phyloP scores from a whole-genome alignment of 92 coral and sea anemone species.

The Zoanthus sociatus region DNA sequence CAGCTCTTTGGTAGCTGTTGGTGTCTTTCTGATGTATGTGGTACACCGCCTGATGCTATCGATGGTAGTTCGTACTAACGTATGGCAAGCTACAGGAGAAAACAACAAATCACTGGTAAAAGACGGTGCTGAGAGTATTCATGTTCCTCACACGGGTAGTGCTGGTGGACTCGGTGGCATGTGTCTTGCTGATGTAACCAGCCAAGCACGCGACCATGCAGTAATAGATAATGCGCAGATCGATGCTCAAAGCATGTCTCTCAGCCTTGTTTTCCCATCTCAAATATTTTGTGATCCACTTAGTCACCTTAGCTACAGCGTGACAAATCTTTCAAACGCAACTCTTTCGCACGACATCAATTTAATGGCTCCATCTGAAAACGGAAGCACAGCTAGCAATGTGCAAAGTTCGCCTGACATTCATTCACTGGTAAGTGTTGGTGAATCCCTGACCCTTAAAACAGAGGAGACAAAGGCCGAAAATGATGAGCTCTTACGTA shows the following conservation, averaged over 20 bases:
- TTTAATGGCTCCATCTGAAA: conserved; percentile 30
- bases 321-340: conserved; percentile 12
- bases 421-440: conserved; percentile 8
- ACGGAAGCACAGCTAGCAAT: conserved; percentile 9
- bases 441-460: neutral
- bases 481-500: conserved; percentile 32
- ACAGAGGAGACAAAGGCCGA: conserved; percentile 2
- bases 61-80: neutral
- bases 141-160: neutral
- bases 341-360: conserved; percentile 27
- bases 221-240: neutral
- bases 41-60: conserved; percentile 76
- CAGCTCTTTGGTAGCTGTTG: conserved; percentile 62
- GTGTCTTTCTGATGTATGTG: conserved; percentile 69
- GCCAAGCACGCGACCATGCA: conserved; percentile 6
- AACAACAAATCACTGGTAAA: neutral
- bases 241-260: conserved; percentile 17
- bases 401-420: conserved; percentile 5
- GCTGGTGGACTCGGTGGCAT: conserved; percentile 29
- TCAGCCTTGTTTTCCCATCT: conserved; percentile 17
- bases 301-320: conserved; percentile 33
- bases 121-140: neutral
- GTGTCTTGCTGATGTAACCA: conserved; percentile 1
- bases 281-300: conserved; percentile 25
- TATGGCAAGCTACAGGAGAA: conserved; percentile 21